These are phyloP conservation scores for Oxygymnocypris stewartii DNA, from an alignment of 2,113 vertebrate genomes.

Conservation along the genomic window DNA sequence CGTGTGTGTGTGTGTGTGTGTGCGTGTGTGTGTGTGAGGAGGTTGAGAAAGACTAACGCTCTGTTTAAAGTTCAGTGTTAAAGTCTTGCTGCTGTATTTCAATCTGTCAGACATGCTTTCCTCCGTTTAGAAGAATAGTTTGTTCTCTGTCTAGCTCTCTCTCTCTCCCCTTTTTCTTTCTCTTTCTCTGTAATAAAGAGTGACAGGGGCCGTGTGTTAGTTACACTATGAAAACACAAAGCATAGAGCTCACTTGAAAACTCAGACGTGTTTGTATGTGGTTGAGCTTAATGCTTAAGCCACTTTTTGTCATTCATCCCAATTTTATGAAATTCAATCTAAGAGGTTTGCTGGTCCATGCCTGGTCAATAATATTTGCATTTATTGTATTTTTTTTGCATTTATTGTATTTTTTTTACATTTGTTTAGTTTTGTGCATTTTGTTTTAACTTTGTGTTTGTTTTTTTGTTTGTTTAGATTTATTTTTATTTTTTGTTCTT, in stretches of 20 bases:
- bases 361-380: background rate
- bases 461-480: background rate
- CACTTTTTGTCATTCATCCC: conserved; percentile 2
- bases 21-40: conserved; percentile 53
- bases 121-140: conserved; percentile 87
- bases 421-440: background rate
- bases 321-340: background rate
- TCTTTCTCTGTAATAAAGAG: conserved; percentile 78
- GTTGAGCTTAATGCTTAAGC: conserved; percentile 18
- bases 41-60: conserved; percentile 59
- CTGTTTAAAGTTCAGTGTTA: conserved; percentile 88
- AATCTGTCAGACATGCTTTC: conserved; percentile 96
- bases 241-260: conserved; percentile 40
- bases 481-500: background rate
- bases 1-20: conserved; percentile 48
- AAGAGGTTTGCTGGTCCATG: background rate
- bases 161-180: conserved; percentile 35
- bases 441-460: background rate
- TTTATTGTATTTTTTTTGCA: too few species aligned
- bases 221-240: conserved; percentile 54
- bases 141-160: conserved; percentile 77
- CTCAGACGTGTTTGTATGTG: conserved; percentile 50
- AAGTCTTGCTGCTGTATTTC: conserved; percentile 90
- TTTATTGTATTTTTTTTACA: background rate
- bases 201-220: conserved; percentile 73